Evolutionary conservation across 2,888 invertebrate genomes (phyloP), one percentile per base, ranked within the genome.

Genomic region (Aradus depressus): DNA sequence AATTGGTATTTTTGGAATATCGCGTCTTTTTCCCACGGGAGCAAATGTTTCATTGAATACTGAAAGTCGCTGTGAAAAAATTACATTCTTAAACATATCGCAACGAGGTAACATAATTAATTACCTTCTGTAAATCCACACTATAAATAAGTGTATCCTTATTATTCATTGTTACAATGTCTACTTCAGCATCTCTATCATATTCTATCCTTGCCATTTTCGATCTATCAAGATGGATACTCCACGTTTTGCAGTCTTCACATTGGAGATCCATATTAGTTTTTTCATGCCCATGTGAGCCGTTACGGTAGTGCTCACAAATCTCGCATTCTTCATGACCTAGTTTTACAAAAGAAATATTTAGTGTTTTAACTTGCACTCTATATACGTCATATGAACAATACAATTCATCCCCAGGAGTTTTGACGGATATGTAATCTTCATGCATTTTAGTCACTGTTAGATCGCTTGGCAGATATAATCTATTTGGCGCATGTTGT

Each of bases 261-360:
- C 52, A 53, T 19, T 35, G 44, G 2, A 44, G 34, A 5, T 31
- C 41, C 31, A 52, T 37, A 18, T 48, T 14, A 18, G 2, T 32
- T 52, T 47, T 26, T n/a, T 22, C 6, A 18, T 47, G 45, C 3
- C 28, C 53, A 32, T 56, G 44, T 6, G 35, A 39, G 26, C 35
- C 25, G 34, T 41, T 35, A 39, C 54, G 56, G 37, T 50, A 53
- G 8, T 4, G 37, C n/a, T 28, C 50, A 48, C 60, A 60, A 12
- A 34, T 10, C 39, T 51, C 44, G 31, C 60, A 60, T 42, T 60
- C 58, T 38, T 60, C 59, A 22, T 57, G 47, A 5, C 59, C 58
- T 31, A 59, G 45, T 48, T 59, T 56, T 16, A 51, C 51, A 43
- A 59, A 58, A 26, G 58, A 55, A 32, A 59, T 59, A 43, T 59